A percentile compares a stretch with the other conserved stretches of the same genome.
Conservation (phyloP, 2,113 vertebrate species). For the Scomber japonicus region DNA sequence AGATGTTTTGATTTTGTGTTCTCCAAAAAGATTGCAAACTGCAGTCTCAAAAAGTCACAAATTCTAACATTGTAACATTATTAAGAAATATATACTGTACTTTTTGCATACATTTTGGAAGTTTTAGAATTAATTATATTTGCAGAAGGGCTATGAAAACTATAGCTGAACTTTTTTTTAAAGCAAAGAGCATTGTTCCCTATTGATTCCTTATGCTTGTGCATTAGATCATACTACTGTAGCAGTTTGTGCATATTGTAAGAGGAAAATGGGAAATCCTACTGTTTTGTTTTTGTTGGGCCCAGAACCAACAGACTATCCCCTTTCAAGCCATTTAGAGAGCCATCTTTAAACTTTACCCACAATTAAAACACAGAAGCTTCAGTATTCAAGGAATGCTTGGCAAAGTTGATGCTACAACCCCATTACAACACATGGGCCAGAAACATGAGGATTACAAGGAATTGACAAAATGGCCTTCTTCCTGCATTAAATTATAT, state of each 20-base stretch:
- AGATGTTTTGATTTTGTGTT: neutral
- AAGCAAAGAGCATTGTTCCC: too few species aligned
- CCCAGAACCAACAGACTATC: slow-evolving; percentile 11
- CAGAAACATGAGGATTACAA: slow-evolving; percentile 64
- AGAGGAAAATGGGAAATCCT: slow-evolving; percentile 13
- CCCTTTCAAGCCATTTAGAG: slow-evolving; percentile 12
- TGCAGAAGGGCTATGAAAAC: too few species aligned
- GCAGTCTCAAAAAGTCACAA: too few species aligned
- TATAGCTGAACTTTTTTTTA: too few species aligned
- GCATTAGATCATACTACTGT: neutral
- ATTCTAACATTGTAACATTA: too few species aligned
- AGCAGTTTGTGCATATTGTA: slow-evolving; percentile 5
- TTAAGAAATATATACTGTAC: too few species aligned
- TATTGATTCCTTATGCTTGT: neutral
- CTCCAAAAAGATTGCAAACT: neutral
- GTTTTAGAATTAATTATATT: too few species aligned
- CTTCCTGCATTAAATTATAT: slow-evolving; percentile 53
- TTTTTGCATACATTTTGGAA: too few species aligned
- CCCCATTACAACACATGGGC: slow-evolving; percentile 57
- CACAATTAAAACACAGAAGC: slow-evolving; percentile 44
- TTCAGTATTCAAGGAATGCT: slow-evolving; percentile 58
- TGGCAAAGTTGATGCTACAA: slow-evolving; percentile 45
- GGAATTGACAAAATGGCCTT: slow-evolving; percentile 55
- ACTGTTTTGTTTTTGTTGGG: slow-evolving; percentile 11
- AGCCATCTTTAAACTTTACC: slow-evolving; percentile 38